These are phyloP conservation scores for Mormyrus proboscirostris DNA, from an alignment of 2,797 vertebrate species.

Conservation along the genomic window DNA sequence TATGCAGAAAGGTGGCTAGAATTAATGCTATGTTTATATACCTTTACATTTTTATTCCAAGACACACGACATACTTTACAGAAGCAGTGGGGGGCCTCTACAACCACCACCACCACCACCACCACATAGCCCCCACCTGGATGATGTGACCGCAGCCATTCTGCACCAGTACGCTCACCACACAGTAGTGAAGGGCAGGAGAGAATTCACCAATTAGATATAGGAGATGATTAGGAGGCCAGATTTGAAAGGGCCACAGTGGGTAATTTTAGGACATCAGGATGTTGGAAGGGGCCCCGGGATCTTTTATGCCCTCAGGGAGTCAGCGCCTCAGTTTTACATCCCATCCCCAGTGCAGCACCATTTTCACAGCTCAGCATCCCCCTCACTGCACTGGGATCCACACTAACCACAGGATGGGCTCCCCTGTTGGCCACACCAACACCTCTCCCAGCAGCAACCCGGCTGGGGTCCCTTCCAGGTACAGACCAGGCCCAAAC, in stretches of 20 bases:
- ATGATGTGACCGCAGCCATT: neutral
- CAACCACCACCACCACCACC: neutral
- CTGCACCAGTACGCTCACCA: no score
- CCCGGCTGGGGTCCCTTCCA: neutral
- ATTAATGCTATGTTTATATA: neutral
- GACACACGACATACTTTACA: neutral
- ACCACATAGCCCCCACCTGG: neutral
- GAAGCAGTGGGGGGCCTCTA: neutral
- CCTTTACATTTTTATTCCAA: neutral
- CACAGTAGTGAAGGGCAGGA: no score
- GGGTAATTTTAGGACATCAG: neutral
- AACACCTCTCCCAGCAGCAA: neutral
- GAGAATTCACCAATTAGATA: no score
- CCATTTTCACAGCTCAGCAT: neutral
- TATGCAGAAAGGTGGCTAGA: neutral
- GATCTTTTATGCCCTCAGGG: neutral
- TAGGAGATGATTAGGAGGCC: neutral
- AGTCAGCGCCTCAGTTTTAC: neutral
- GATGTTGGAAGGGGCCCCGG: neutral
- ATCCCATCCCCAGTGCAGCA: neutral
- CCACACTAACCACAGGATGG: neutral
- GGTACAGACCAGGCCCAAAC: neutral
- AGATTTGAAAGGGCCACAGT: neutral
- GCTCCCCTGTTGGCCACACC: neutral
- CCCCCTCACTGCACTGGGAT: neutral